Evolutionary conservation across 2,113 vertebrate species (phyloP).

Genomic region (Heloderma charlesbogerti): DNA sequence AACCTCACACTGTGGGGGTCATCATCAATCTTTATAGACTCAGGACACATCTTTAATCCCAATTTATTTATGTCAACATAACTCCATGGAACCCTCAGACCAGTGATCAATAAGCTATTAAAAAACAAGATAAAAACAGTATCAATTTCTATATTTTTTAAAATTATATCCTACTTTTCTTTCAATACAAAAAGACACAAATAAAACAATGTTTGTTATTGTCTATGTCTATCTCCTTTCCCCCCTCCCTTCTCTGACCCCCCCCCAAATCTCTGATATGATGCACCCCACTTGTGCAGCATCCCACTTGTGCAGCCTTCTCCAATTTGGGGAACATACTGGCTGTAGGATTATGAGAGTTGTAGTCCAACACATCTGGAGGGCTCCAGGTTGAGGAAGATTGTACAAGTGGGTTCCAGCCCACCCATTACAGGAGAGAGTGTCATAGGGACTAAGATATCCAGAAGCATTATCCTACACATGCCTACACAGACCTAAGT

Average conservation of each 20-base stretch:
- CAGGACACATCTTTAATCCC: neutral
- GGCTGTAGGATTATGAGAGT: too few species aligned
- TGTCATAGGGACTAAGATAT: neutral
- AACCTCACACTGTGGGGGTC: neutral
- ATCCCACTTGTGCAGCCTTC: neutral
- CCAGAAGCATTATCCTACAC: neutral
- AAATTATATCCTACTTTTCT: too few species aligned
- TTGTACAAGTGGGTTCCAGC: neutral
- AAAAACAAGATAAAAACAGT: neutral
- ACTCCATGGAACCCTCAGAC: neutral
- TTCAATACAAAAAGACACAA: too few species aligned
- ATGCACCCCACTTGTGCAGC: neutral
- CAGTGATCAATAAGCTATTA: neutral
- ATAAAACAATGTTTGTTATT: too few species aligned
- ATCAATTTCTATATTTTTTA: too few species aligned
- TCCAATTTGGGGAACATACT: too few species aligned
- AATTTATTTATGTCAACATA: neutral
- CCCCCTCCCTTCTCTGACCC: too few species aligned
- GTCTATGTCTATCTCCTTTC: too few species aligned
- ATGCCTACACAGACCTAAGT: neutral
- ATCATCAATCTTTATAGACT: neutral
- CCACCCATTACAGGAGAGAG: neutral
- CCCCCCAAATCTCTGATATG: neutral
- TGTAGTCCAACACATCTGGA: too few species aligned
- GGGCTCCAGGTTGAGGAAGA: too few species aligned